Conservation (phyloP, 2,797 vertebrate species). For the Enteromius unitaeniatus region DNA sequence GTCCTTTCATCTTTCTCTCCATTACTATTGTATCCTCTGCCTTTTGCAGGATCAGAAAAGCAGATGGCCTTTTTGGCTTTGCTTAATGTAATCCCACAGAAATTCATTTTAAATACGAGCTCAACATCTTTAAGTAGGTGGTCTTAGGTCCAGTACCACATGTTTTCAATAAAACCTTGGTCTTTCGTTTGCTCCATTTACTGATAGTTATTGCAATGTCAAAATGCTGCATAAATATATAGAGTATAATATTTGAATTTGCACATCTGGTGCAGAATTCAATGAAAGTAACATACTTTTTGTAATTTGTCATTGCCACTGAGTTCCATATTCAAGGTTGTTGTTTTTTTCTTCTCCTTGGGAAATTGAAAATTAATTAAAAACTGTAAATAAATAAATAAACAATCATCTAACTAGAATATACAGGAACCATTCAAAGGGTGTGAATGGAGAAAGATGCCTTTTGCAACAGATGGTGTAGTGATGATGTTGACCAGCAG, state of each 20-base stretch:
- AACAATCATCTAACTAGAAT: background rate
- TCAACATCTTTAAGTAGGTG: constrained; percentile 58
- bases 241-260: background rate
- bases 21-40: constrained; percentile 44
- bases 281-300: background rate
- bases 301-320: background rate
- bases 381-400: background rate
- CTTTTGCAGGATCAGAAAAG: constrained; percentile 39
- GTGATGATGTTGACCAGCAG: background rate
- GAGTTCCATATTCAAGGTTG: background rate
- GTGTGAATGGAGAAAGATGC: background rate
- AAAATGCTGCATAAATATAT: constrained; percentile 40
- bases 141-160: constrained; percentile 35
- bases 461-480: constrained; percentile 2
- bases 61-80: constrained; percentile 56
- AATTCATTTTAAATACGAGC: constrained; percentile 57
- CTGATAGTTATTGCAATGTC: constrained; percentile 48
- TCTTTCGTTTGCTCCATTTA: constrained; percentile 19
- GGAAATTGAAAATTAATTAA: background rate
- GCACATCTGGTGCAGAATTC: background rate
- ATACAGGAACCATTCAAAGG: background rate
- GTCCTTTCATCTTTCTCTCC: constrained; percentile 31
- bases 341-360: too few relatives aligned
- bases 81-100: constrained; percentile 54
- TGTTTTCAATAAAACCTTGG: constrained; percentile 47